Conservation (phyloP, 2,888 invertebrate genomes). For the Pyrgus malvae region DNA sequence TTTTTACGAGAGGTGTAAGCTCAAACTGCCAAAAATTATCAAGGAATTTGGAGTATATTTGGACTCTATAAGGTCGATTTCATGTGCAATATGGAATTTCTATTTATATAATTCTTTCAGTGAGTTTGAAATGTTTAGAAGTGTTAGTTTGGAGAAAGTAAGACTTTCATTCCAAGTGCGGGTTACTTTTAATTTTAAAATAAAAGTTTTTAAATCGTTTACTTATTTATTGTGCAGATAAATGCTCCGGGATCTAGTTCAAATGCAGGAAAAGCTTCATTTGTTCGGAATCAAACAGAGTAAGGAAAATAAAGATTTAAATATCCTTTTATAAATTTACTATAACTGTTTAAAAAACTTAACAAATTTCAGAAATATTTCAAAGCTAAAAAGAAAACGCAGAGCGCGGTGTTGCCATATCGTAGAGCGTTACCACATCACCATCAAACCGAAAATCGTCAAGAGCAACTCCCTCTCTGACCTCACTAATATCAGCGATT, state of each 20-base stretch:
- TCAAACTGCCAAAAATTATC: slow-evolving; percentile 64
- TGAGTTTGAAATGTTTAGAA: slow-evolving; percentile 72
- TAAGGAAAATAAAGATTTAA: slow-evolving; percentile 42
- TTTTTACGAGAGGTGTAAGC: slow-evolving; percentile 52
- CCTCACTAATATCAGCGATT: slow-evolving; percentile 57
- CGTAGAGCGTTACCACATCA: slow-evolving; percentile 66
- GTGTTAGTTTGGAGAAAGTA: slow-evolving; percentile 65
- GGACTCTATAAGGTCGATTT: slow-evolving; percentile 54
- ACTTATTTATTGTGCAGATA: slow-evolving; percentile 42
- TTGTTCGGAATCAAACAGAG: slow-evolving; percentile 47
- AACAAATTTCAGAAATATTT: slow-evolving; percentile 29
- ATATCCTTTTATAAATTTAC: not conserved
- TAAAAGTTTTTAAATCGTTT: not conserved
- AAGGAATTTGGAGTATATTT: slow-evolving; percentile 58
- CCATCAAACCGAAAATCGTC: slow-evolving; percentile 63
- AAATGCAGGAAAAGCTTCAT: slow-evolving; percentile 51
- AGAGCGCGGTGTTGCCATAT: slow-evolving; percentile 47
- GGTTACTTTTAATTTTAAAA: too few relatives aligned
- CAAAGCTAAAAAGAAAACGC: slow-evolving; percentile 49
- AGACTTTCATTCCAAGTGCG: slow-evolving; percentile 8
- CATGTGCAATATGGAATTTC: slow-evolving; percentile 61
- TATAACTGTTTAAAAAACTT: not conserved
- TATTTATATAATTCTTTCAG: slow-evolving; percentile 58
- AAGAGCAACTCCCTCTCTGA: slow-evolving; percentile 67
- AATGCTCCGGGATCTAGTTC: slow-evolving; percentile 53